Base-by-base conservation (phyloP, 2,888 invertebrate species). In the Galeruca laticollis region DNA sequence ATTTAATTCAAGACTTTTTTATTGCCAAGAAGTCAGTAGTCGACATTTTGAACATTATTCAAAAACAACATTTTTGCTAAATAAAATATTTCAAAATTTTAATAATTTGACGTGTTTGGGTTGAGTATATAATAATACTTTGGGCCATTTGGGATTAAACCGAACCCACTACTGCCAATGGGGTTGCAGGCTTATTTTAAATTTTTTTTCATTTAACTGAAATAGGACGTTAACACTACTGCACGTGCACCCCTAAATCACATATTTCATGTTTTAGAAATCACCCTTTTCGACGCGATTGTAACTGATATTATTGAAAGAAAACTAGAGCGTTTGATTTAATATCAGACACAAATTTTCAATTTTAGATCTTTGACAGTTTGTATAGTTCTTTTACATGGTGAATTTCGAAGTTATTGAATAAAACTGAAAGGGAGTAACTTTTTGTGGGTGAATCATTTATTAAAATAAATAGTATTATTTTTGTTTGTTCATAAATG, bases 271-370 rank as follows among this genome's bases (percentile, higher is more conserved):
- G 60, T 75, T 73, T 73, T 72, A 70, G 68, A 74, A 71, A 75
- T 71, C 75, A 74, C 75, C 75, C 75, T 75, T 74, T 74, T 69
- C 71, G 59, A 57, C 61, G 57, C 67, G 71, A 72, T 70, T 66
- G 72, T 73, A 72, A 74, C 73, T 70, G 73, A 72, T 75, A 75
- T 73, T 72, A 75, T 71, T 71, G 70, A 71, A 75, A 61, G 56
- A 71, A 75, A 75, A 68, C 20, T 67, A 47, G 26, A 68, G 51
- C 63, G 69, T 31, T 57, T 69, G 71, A 71, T 75, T 70, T 70
- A 73, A 68, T 73, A 61, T 61, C 49, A 49, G 60, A 68, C 71
- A 69, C 73, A 75, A 71, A 73, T 75, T 70, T 69, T 40, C 71
- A 68, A 66, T 71, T 26, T 71, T 72, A 60, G 60, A 63, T 60